Evolutionary conservation across 2,797 vertebrate species (phyloP).

Genomic region (Allobates femoralis): DNA sequence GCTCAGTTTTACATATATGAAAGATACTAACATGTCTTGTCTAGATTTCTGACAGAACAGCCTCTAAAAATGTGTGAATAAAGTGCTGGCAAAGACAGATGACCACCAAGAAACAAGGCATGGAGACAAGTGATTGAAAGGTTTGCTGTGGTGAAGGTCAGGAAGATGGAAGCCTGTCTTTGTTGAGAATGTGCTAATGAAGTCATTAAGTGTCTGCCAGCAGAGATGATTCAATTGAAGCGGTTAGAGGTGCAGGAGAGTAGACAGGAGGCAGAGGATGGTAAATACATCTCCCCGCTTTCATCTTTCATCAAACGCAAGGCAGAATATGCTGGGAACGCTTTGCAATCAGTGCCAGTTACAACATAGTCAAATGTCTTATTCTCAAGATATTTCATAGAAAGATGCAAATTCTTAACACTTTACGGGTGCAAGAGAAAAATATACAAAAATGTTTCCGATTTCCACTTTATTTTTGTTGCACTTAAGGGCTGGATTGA

Average conservation of each 20-base stretch:
- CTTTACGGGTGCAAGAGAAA: background rate
- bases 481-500: too few relatives aligned
- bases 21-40: background rate
- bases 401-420: background rate
- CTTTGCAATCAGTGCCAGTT: slow-evolving; percentile 1
- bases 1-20: background rate
- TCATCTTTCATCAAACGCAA: slow-evolving; percentile 45
- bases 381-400: slow-evolving; percentile 3
- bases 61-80: background rate
- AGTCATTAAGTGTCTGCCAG: slow-evolving; percentile 57
- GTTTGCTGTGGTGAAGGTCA: slow-evolving; percentile 45
- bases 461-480: background rate
- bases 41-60: background rate
- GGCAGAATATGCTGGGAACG: slow-evolving; percentile 10
- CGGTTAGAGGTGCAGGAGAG: slow-evolving; percentile 40
- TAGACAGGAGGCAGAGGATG: slow-evolving; percentile 45
- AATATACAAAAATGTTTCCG: background rate
- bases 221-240: slow-evolving; percentile 44
- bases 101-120: slow-evolving; percentile 8
- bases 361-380: background rate
- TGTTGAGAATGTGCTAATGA: slow-evolving; percentile 58
- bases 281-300: slow-evolving; percentile 51
- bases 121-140: slow-evolving; percentile 42
- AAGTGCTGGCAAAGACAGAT: background rate
- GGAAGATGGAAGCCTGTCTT: slow-evolving; percentile 29